Evolutionary conservation across 2,888 invertebrate genomes (phyloP), one percentile per base, ranked within the genome.

Genomic region (Disparrhopalites patrizii): DNA sequence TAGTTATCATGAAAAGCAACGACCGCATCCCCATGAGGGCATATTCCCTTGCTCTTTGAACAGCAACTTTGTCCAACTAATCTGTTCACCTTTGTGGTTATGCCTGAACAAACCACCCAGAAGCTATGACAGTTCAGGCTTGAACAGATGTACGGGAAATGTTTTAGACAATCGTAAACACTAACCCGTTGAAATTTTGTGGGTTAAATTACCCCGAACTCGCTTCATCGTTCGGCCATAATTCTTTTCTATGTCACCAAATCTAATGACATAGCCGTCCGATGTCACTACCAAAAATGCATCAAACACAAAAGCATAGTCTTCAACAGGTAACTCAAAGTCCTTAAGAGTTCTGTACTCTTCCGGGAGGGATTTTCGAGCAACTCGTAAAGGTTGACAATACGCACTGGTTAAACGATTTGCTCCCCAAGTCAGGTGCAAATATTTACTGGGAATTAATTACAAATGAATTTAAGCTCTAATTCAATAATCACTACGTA

Each of bases 351-450:
- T 5, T 25, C 15, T 20, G n/a, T 57, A 30, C 10, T 30, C 30
- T 2, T 5, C 50, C n/a, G 55, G 51, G 8, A 67, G 27, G 3
- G 25, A 2, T 38, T 43, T 56, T 20, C 62, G 23, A 7, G 31
- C 69, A 36, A 73, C 58, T 10, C 68, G 58, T 13, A 74, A 23
- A 4, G 74, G 74, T 10, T 67, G 47, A 18, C 71, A 68, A 23
- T 67, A 68, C 1, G 69, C 66, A 30, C 18, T 52, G 5, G 67
- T 70, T 13, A 74, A 52, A 27, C 70, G 66, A 56, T 69, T 60
- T 10, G 61, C 58, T 1, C 72, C 74, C 72, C 71, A 74, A 0
- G 74, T 73, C 31, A 74, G 28, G 43, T 72, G 72, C 7, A 74
- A 50, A 36, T 71, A 72, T 47, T 71, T 68, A 31, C 74, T 74